Evolutionary conservation across 2,888 invertebrate genomes (phyloP).

Genomic region (Spilosoma lubricipeda): DNA sequence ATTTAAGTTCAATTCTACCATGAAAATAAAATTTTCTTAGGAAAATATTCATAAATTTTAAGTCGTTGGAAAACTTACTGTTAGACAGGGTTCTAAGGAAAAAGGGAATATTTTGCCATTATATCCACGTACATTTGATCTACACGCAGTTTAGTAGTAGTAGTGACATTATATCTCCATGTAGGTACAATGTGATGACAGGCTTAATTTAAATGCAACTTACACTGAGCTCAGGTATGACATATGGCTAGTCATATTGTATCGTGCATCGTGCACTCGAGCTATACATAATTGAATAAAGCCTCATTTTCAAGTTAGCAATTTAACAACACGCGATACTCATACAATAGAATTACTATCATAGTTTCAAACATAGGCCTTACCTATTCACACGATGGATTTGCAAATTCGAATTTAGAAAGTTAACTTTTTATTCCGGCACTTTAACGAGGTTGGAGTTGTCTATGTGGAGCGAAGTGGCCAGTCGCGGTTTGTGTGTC

Average conservation of each 20-base stretch:
- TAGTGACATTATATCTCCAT: no score
- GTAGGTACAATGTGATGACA: neutral
- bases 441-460: constrained; percentile 71
- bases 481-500: constrained; percentile 75
- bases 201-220: constrained; percentile 27
- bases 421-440: constrained; percentile 79
- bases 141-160: no score
- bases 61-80: neutral
- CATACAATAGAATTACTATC: constrained; percentile 31
- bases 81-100: neutral
- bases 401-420: constrained; percentile 81
- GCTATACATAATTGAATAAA: constrained; percentile 16
- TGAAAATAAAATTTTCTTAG: no score
- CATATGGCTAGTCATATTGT: constrained; percentile 6
- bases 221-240: neutral
- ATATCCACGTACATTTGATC: no score
- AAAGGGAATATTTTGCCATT: no score
- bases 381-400: constrained; percentile 61
- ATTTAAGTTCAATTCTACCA: no score
- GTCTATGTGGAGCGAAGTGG: constrained; percentile 48
- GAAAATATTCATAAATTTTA: neutral
- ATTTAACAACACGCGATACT: constrained; percentile 21
- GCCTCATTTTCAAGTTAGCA: constrained; percentile 23
- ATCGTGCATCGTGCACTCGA: neutral
- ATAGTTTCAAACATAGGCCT: constrained; percentile 35